These are phyloP conservation scores for Saimiri boliviensis DNA, from an alignment of 2,113 vertebrate genomes.

Conservation along the genomic window DNA sequence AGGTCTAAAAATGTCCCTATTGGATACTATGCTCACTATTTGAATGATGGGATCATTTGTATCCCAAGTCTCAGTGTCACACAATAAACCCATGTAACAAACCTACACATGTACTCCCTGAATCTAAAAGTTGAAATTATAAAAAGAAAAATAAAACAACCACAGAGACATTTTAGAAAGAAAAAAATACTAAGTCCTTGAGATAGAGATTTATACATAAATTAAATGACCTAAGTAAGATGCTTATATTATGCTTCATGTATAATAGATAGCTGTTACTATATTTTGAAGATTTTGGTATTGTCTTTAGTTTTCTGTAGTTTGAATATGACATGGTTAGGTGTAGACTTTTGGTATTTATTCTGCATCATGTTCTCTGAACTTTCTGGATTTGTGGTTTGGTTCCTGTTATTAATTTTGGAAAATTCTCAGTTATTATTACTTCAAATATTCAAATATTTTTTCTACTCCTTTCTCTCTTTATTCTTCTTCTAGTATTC, in stretches of 20 bases:
- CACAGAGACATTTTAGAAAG: too few species aligned
- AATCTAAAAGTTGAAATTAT: too few species aligned
- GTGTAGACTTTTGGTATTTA: background rate
- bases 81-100: too few species aligned
- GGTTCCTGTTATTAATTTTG: conserved; percentile 23
- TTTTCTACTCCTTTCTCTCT: background rate
- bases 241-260: background rate
- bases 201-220: conserved; percentile 5
- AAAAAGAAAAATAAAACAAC: too few species aligned
- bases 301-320: conserved; percentile 1
- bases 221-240: conserved; percentile 48
- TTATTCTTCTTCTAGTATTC: background rate
- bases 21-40: too few species aligned
- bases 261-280: background rate
- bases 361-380: background rate
- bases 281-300: background rate
- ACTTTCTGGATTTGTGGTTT: conserved; percentile 7
- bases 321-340: background rate
- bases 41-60: too few species aligned
- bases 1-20: too few species aligned
- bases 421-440: conserved; percentile 9
- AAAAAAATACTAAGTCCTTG: conserved; percentile 27
- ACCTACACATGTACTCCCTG: too few species aligned
- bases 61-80: too few species aligned
- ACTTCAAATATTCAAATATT: background rate